A percentile compares a stretch with the other conserved stretches of the same genome.
Evolutionary conservation across 2,797 vertebrate genomes (phyloP).

Genomic region (Valencia hispanica): DNA sequence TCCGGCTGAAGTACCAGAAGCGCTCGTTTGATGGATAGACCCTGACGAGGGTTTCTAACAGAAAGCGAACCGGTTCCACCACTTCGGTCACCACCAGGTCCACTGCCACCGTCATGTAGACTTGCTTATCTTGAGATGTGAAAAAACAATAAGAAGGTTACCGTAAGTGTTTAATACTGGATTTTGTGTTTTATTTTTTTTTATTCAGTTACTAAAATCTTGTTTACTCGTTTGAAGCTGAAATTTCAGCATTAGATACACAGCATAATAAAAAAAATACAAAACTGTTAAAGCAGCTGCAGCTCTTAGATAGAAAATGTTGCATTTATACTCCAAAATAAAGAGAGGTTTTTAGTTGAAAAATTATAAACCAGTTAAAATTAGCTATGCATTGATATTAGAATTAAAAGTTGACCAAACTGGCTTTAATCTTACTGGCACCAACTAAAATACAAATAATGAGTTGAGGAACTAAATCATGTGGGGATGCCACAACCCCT

Average conservation of each 20-base stretch:
- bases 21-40: constrained; percentile 95
- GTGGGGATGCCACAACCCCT: constrained; percentile 33
- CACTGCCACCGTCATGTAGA: constrained; percentile 94
- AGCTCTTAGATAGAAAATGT: background rate
- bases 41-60: constrained; percentile 90
- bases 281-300: background rate
- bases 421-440: background rate
- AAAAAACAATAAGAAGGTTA: constrained; percentile 1
- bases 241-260: background rate
- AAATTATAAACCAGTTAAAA: background rate
- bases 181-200: no score
- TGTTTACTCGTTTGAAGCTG: background rate
- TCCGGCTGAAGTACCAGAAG: constrained; percentile 99
- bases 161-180: background rate
- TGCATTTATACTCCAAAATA: background rate
- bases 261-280: background rate
- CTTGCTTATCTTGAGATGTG: constrained; percentile 88
- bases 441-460: background rate
- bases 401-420: background rate
- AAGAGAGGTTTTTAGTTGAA: background rate
- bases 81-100: constrained; percentile 97
- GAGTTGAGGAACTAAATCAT: background rate
- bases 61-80: constrained; percentile 93
- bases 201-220: background rate
- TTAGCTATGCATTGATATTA: background rate